These are phyloP conservation scores for Punctoribates punctum DNA, from an alignment of 2,888 invertebrate genomes.

Conservation along the genomic window DNA sequence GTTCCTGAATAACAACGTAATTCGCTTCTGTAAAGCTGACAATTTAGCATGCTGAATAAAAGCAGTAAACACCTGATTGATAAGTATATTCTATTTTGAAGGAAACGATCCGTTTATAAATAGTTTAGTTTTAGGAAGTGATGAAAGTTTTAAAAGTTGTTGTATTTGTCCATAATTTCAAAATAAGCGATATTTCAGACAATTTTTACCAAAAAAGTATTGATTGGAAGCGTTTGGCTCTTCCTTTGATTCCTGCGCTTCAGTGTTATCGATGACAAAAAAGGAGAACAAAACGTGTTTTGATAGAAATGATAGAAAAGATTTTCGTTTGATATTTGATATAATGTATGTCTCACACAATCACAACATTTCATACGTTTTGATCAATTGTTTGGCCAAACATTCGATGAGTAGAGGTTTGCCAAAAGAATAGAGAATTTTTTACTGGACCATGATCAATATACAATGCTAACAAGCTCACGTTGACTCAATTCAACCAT, in stretches of 20 bases:
- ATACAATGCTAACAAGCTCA: neutral
- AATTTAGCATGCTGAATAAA: too few species aligned
- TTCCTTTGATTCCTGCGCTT: neutral
- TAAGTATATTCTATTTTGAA: too few species aligned
- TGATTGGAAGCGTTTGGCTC: neutral
- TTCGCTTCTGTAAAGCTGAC: too few species aligned
- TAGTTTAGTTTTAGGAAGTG: neutral
- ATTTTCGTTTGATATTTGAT: conserved; percentile 23
- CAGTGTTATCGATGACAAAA: neutral
- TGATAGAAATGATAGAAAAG: conserved; percentile 5
- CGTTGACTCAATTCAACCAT: too few species aligned
- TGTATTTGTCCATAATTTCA: neutral
- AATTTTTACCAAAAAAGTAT: conserved; percentile 5
- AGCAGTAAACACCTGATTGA: too few species aligned
- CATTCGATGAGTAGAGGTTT: neutral
- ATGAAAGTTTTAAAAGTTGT: neutral
- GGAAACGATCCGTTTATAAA: too few species aligned
- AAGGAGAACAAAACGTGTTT: conserved; percentile 19
- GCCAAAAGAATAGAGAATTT: neutral
- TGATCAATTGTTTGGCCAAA: conserved; percentile 22
- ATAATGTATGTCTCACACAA: conserved; percentile 18
- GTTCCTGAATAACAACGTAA: too few species aligned
- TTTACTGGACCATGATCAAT: neutral
- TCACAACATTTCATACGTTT: conserved; percentile 18
- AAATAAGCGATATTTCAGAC: neutral